Percentiles rank a stretch among this genome's conserved stretches.
These are phyloP conservation scores for Oreortyx pictus DNA, from an alignment of 2,797 vertebrate species.

Conservation along the genomic window DNA sequence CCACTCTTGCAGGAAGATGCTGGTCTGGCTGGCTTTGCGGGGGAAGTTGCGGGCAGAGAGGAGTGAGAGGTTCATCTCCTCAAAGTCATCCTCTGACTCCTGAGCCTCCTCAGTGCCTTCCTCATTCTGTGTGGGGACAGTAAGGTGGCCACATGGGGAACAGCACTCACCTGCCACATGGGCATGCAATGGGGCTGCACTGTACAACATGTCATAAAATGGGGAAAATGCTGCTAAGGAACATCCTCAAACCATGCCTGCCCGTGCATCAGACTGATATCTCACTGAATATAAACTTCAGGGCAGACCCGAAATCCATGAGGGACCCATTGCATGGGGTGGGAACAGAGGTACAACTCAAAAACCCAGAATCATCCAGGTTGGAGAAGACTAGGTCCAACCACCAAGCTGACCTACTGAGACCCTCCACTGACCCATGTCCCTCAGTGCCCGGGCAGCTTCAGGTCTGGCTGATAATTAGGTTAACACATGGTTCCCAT, in stretches of 20 bases:
- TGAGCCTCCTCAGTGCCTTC: conserved; percentile 88
- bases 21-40: conserved; percentile 98
- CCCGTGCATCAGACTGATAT: background rate
- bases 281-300: background rate
- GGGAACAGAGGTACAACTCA: background rate
- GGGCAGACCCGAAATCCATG: fast-evolving
- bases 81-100: conserved; percentile 96
- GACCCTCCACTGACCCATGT: background rate
- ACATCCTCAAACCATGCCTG: background rate
- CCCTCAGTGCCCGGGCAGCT: background rate
- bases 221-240: fast-evolving
- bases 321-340: background rate
- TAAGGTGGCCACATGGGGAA: fast-evolving
- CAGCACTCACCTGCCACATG: background rate
- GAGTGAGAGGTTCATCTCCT: conserved; percentile 98
- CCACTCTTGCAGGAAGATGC: conserved; percentile 99
- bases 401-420: background rate
- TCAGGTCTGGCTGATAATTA: background rate
- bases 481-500: background rate
- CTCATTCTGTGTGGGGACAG: conserved; percentile 85
- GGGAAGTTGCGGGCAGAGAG: conserved; percentile 96
- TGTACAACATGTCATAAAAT: background rate
- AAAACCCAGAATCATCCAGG: background rate
- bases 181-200: background rate
- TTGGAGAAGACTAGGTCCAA: background rate